Evolutionary conservation across 2,113 vertebrate genomes (phyloP), one percentile per base, ranked within the genome.

Genomic region (Uropsilus gracilis): DNA sequence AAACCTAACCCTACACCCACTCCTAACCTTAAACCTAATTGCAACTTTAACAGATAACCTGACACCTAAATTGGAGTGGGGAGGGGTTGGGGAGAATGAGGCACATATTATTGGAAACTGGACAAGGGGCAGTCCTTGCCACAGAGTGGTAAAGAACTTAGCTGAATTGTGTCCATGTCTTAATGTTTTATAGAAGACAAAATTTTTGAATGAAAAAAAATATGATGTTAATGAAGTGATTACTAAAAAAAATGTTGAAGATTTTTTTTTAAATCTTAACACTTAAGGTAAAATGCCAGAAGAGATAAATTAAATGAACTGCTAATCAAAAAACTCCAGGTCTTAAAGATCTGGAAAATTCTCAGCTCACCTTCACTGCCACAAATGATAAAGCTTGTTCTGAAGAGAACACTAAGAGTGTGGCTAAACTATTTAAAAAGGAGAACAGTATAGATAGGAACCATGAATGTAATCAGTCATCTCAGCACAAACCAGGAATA

Each of bases 401-500:
- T 84, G 24, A 66, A 83, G 16, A 50, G 66, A 83, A 91, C n/a
- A 44, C 68, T 53, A 75, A 53, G 20, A 55, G 32, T 61, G 55
- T 87, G 32, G 32, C 55, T 75, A 17, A 75, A 87, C 46, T 71
- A 84, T 55, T 44, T 84, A 22, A 66, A 39, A 69, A 92, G 17
- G 32, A 68, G 42, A 32, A 53, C 16, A 85, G 11, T 66, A 42
- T 55, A 46, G 32, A 6, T 44, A 16, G 14, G 59, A 66, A 37
- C 30, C 80, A 75, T 39, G 37, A 46, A 85, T 55, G 64, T 57
- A 55, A 85, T 59, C 50, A 59, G 59, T 14, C 26, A 50, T 18
- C n/a, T 90, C 53, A 90, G 77, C 53, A 72, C 53, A 46, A 85
- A 61, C 71, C 90, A 77, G 61, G 22, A 76, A 85, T 77, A 85